Conservation (phyloP, 2,113 vertebrate genomes). For the Dromas ardeola region DNA sequence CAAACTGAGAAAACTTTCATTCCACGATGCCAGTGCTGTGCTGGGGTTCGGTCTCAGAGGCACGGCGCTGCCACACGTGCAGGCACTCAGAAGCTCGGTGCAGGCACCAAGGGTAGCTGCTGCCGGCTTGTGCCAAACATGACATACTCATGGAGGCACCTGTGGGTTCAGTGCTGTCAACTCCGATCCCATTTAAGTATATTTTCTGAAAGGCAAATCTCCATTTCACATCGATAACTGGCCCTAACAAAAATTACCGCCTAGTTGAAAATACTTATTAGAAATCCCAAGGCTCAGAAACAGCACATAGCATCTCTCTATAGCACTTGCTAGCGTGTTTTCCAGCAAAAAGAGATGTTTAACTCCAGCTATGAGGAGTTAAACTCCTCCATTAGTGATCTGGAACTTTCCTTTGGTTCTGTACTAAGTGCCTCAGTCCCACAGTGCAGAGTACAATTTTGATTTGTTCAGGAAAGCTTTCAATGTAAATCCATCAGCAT, state of each 20-base stretch:
- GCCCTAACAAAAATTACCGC: background rate
- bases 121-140: background rate
- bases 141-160: background rate
- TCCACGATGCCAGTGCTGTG: rapidly evolving
- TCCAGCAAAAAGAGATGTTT: background rate
- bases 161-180: background rate
- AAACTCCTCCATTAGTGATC: background rate
- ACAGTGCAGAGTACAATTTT: background rate
- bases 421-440: background rate
- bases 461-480: background rate
- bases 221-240: background rate
- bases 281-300: background rate
- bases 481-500: background rate
- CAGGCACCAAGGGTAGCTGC: background rate
- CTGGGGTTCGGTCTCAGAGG: background rate
- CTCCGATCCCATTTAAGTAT: background rate
- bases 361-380: background rate
- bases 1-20: background rate
- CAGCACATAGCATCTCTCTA: background rate
- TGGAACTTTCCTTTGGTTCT: background rate
- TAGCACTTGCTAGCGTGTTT: background rate
- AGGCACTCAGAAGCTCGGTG: background rate
- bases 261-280: background rate
- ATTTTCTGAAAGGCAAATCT: background rate
- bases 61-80: background rate